A percentile compares a stretch with the other conserved stretches of the same genome.
These are phyloP conservation scores for Ascidia mentula DNA, from an alignment of 23 tunicate genomes.

Conservation along the genomic window DNA sequence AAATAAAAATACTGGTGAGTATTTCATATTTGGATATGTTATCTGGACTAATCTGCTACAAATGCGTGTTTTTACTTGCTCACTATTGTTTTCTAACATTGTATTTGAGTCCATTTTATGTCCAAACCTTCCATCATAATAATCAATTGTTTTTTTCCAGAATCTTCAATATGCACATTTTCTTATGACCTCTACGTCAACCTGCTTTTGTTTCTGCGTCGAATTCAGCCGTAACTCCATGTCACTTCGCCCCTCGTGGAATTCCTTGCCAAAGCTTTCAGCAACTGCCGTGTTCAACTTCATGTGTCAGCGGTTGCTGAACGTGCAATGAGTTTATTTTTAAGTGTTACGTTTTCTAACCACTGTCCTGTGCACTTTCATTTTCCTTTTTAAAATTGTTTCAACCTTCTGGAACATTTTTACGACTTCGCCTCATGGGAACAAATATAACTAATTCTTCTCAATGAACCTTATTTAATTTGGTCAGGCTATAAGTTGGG, in stretches of 20 bases:
- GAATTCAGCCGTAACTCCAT: not conserved
- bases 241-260: not conserved
- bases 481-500: too few relatives aligned
- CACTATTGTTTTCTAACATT: not conserved
- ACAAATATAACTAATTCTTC: not conserved
- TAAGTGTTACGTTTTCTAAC: not conserved
- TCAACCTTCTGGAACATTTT: not conserved
- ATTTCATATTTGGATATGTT: not conserved
- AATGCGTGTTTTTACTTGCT: not conserved
- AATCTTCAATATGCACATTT: not conserved
- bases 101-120: not conserved
- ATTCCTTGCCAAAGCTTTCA: slow-evolving; percentile 6
- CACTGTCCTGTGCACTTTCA: slow-evolving; percentile 4
- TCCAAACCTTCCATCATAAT: not conserved
- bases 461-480: too few relatives aligned
- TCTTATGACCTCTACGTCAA: not conserved
- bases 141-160: not conserved
- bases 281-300: not conserved
- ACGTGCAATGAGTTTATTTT: not conserved
- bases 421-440: too few relatives aligned
- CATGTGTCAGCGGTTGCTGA: not conserved
- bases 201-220: not conserved
- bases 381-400: not conserved
- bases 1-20: not conserved
- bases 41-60: too few relatives aligned